Evolutionary conservation across 2,888 invertebrate species (phyloP), one percentile per base, ranked within the genome.

Genomic region (Cataglyphis livida): DNA sequence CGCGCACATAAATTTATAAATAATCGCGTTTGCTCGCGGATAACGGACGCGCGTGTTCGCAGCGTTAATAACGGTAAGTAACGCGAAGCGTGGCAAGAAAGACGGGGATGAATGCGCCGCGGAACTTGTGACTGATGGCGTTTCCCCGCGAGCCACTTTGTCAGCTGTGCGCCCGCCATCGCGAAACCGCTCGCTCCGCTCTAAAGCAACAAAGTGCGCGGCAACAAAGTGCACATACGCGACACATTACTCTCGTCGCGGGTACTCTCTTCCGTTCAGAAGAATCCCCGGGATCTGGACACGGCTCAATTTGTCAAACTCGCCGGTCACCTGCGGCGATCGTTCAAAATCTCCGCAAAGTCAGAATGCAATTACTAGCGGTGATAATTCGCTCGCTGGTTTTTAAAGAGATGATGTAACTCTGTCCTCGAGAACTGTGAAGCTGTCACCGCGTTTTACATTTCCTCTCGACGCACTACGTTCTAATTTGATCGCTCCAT

Each of bases 31-130:
- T 57, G 48, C 38, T 28, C 32, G 54, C 59, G 81, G 70, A 78
- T 81, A 82, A 85, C 83, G 54, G 82, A 76, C 83, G 87, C 64
- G 87, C 87, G 82, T 59, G 66, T 68, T 62, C 82, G 78, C 51
- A 66, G 81, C 78, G 84, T 87, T 87, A 87, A 87, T 87, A 84
- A 87, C 82, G 81, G 81, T 85, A 85, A 86, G 86, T 86, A 86
- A 84, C 81, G 75, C 70, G 64, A 41, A 87, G 54, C 71, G 71
- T 57, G 68, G 85, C 68, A 81, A 83, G 81, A 82, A 62, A 82
- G 78, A 87, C 84, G 44, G 79, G 68, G 82, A 85, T 76, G 83
- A 88, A 85, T 86, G 81, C 82, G 66, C 73, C 79, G 76, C 76
- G 83, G 62, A 87, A 81, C 73, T 38, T 74, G 83, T 82, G 82